Evolutionary conservation across 2,113 vertebrate species (phyloP).

Genomic region (Siniperca chuatsi): DNA sequence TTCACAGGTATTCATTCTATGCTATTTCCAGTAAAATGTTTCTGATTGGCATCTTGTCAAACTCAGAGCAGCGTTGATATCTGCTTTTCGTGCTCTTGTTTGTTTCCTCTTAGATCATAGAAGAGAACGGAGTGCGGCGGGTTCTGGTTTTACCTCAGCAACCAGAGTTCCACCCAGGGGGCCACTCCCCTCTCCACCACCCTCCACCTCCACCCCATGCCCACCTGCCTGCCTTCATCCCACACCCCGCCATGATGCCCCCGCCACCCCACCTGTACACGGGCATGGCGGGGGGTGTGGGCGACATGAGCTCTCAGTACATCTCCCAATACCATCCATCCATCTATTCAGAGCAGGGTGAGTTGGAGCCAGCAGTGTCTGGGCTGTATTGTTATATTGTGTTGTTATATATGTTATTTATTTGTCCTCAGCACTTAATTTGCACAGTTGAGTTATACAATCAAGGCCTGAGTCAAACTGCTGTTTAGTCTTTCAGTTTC

Average conservation of each 20-base stretch:
- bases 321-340: constrained; percentile 95
- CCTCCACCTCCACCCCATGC: constrained; percentile 92
- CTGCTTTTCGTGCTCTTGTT: background rate
- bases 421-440: constrained; percentile 20
- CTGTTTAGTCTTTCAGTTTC: constrained; percentile 11
- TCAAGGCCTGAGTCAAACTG: constrained; percentile 11
- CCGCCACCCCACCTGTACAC: constrained; percentile 93
- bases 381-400: background rate
- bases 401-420: background rate
- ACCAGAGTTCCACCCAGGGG: constrained; percentile 95
- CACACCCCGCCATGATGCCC: constrained; percentile 93
- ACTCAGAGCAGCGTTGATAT: background rate
- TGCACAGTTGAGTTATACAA: background rate
- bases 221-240: constrained; percentile 94
- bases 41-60: background rate
- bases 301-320: constrained; percentile 93
- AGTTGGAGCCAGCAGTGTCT: constrained; percentile 56
- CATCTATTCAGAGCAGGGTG: constrained; percentile 95
- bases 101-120: constrained; percentile 89
- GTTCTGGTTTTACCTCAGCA: constrained; percentile 99
- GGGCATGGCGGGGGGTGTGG: constrained; percentile 88
- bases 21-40: background rate
- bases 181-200: constrained; percentile 93
- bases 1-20: constrained; percentile 89
- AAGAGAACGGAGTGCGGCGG: constrained; percentile 96